A percentile compares a stretch with the other conserved stretches of the same genome.
phyloP scores from a whole-genome alignment of 2,113 vertebrate genomes.

The Mustelus asterias region DNA sequence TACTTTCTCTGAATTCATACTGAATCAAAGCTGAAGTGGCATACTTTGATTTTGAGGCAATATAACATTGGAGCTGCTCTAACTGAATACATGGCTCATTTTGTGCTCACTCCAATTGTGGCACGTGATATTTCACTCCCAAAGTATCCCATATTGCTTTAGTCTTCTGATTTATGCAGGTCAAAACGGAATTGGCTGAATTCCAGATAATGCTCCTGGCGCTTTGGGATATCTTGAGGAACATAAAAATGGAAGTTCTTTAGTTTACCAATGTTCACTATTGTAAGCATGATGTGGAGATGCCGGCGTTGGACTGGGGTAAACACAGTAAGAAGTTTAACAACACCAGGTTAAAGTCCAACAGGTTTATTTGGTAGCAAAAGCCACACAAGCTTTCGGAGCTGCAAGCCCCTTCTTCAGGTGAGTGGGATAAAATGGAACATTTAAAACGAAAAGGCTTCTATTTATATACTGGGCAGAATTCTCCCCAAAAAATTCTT shows the following conservation, averaged over 20 bases:
- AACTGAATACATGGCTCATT: background rate
- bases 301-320: no score
- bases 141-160: background rate
- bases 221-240: background rate
- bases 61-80: background rate
- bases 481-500: no score
- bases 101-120: background rate
- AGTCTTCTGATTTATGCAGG: background rate
- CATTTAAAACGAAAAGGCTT: background rate
- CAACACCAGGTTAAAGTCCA: no score
- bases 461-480: background rate
- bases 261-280: background rate
- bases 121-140: background rate
- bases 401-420: no score
- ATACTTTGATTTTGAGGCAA: background rate
- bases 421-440: background rate
- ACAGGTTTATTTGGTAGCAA: no score
- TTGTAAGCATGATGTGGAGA: no score
- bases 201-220: background rate
- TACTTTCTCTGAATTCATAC: background rate
- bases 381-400: no score
- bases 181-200: background rate
- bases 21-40: background rate
- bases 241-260: background rate
- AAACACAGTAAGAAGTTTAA: no score